Base-by-base conservation (phyloP, 2,888 invertebrate species). In the Autographa gamma region DNA sequence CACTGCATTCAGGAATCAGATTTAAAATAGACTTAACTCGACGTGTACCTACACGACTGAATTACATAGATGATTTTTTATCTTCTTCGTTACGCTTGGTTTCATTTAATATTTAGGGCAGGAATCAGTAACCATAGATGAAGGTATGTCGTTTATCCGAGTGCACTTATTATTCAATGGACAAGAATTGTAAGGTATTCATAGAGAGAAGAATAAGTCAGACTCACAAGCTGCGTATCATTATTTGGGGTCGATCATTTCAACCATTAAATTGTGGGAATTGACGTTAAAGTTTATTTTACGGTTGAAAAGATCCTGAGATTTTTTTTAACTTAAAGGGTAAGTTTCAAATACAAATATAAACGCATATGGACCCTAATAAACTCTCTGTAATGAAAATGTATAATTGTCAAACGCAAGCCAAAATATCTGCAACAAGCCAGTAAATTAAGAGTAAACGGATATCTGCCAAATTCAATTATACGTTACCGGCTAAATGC, bases 11-110 rank as follows among this genome's bases (percentile, higher is more conserved):
- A 85, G 87, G 86, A 89, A 89, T 88, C 86, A 89, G 88, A 89
- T 86, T 90, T 89, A 88, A 90, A 92, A 91, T 90, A 90, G 88
- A 85, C 83, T 90, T 85, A 87, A 87, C 90, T 60, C 48, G 87
- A 41, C 65, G 60, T 62, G 60, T 38, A 75, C 25, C 25, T 25
- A 25, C 25, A 25, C 32, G 19, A 54, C 9, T 11, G 54, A 19
- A 56, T 13, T 56, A 13, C 9, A 25, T 56, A 14, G 13, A 25
- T 19, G 4, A 25, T 19, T 54, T 19, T 18, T 19, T 54, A 18
- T 9, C 2, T n/a, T 54, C 13, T 18, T 52, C 54, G 11, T 48
- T 48, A n/a, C 9, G n/a, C 0, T 4, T 0, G 11, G 6, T 48
- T n/a, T n/a, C n/a, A 8, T 1, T 48, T 2, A 3, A 9, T 54